Percentiles rank a stretch among this genome's conserved stretches.
These are phyloP conservation scores for Bombus difficillimus DNA, from an alignment of 1,140 invertebrate genomes.

Conservation along the genomic window DNA sequence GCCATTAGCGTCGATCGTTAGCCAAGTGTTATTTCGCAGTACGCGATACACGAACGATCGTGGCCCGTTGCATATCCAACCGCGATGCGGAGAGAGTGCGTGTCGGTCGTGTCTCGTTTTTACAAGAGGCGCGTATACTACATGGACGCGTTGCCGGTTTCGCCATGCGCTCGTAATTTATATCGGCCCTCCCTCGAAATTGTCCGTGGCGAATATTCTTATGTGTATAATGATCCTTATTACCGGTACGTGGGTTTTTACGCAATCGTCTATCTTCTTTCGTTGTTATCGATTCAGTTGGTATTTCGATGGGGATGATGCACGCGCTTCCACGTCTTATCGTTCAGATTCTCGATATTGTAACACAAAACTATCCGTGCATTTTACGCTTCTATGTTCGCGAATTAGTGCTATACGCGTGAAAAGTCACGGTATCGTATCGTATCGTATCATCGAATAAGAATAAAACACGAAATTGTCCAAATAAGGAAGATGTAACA, in stretches of 20 bases:
- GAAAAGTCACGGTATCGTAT: neutral
- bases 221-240: constrained; percentile 55
- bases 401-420: neutral
- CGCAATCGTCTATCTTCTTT: too few relatives aligned
- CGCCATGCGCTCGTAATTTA: constrained; percentile 57
- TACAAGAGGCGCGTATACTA: neutral
- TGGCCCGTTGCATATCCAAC: neutral
- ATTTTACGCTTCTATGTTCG: neutral
- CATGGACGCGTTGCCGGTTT: neutral
- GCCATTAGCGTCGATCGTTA: constrained; percentile 65
- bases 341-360: too few relatives aligned
- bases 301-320: too few relatives aligned
- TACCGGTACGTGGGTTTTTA: constrained; percentile 7
- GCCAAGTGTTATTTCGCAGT: constrained; percentile 36
- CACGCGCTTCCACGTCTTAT: too few relatives aligned
- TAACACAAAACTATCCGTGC: neutral
- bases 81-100: neutral
- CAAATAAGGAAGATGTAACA: neutral
- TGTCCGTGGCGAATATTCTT: constrained; percentile 51
- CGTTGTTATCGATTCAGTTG: too few relatives aligned
- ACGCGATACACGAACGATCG: constrained; percentile 45
- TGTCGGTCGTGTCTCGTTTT: constrained; percentile 36
- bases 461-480: neutral
- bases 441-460: neutral
- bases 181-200: constrained; percentile 49